Conservation (phyloP, 1,140 invertebrate genomes). For the Heliconius hermathena region DNA sequence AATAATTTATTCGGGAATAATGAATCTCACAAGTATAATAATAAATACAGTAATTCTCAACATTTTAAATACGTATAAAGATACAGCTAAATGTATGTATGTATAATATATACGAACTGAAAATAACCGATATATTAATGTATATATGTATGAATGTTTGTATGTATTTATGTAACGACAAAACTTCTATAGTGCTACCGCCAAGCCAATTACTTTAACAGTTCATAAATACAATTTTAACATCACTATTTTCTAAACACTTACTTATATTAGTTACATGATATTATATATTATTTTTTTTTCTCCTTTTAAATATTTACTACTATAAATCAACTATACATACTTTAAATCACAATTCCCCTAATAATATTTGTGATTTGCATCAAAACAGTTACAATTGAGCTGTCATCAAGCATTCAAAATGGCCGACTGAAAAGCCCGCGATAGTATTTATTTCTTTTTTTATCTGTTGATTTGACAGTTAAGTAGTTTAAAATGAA, state of each 20-base stretch:
- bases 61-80: constrained; percentile 70
- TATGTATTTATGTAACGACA: constrained; percentile 12
- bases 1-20: constrained; percentile 79
- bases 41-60: constrained; percentile 71
- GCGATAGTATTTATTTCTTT: constrained; percentile 32
- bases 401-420: constrained; percentile 58
- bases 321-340: constrained; percentile 48
- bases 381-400: constrained; percentile 45
- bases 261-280: constrained; percentile 62
- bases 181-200: constrained; percentile 10
- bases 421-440: constrained; percentile 48
- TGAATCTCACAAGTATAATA: constrained; percentile 70
- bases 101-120: constrained; percentile 45
- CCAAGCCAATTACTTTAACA: constrained; percentile 53
- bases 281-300: constrained; percentile 66
- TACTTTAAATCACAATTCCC: constrained; percentile 79
- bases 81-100: constrained; percentile 54
- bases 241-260: constrained; percentile 72
- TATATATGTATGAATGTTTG: neutral
- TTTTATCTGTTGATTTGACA: constrained; percentile 9
- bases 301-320: constrained; percentile 71
- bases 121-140: constrained; percentile 15
- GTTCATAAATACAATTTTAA: constrained; percentile 71
- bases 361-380: constrained; percentile 57
- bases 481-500: neutral